Evolutionary conservation across 2,113 vertebrate species (phyloP).

Genomic region (Pelecanus crispus): DNA sequence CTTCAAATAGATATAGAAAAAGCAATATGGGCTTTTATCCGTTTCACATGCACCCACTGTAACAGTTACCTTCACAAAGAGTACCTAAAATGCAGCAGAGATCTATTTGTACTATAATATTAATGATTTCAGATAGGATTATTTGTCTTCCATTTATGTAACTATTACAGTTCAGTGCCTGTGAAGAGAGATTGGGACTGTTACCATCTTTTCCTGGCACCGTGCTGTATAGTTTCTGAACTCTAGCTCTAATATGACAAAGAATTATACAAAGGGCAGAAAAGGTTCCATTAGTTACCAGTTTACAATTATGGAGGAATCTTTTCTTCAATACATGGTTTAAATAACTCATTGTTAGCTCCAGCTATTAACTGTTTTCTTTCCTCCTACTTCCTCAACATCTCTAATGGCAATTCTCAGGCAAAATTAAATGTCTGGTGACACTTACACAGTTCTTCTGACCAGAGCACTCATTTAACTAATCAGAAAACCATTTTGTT

Average conservation of each 20-base stretch:
- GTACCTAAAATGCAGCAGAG: background rate
- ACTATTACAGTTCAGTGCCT: background rate
- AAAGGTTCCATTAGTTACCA: background rate
- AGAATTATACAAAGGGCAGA: background rate
- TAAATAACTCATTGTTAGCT: background rate
- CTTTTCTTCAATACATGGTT: background rate
- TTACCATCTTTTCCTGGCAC: background rate
- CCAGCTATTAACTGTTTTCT: background rate
- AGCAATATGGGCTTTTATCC: background rate
- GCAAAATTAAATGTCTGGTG: background rate
- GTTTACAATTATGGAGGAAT: background rate
- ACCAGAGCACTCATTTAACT: background rate
- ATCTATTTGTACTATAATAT: background rate
- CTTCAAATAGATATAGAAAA: background rate
- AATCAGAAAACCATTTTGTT: background rate
- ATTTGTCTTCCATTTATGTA: background rate
- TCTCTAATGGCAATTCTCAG: background rate
- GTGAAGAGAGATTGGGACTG: fast-evolving
- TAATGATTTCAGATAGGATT: background rate
- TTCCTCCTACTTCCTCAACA: background rate
- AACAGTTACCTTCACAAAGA: background rate
- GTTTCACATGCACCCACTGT: background rate
- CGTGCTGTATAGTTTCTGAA: background rate
- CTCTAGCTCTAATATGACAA: background rate
- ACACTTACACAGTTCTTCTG: background rate